Evolutionary conservation across 2,113 vertebrate genomes (phyloP), one percentile per base, ranked within the genome.

Genomic region (Amphiprion percula): DNA sequence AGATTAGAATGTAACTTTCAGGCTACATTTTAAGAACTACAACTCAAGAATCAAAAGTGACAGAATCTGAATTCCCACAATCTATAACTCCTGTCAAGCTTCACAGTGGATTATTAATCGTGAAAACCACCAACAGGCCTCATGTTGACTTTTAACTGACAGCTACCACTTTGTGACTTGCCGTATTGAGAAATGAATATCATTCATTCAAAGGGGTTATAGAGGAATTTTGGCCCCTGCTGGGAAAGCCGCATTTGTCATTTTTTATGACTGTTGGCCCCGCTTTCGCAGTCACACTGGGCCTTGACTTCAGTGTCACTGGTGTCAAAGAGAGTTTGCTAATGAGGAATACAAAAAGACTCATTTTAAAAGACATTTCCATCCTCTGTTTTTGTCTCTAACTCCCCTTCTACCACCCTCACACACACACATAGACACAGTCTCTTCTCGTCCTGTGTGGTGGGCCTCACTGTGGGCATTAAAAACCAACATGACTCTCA

Each of bases 341-440:
- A 85, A 88, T 90, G 62, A 87, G 67, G n/a, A 83, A 83, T 68
- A 77, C 64, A 80, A 88, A 91, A 86, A 58, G 85, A 77, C 41
- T 81, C 4, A 50, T 74, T 82, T 83, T 77, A 9, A 84, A 84
- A 85, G 73, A 56, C 49, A 58, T 49, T 33, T 74, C 59, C 30
- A 52, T 50, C 46, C 14, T 56, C 17, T 44, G 15, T 60, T 37
- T 74, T 49, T 21, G 30, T 69, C 26, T 75, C 10, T 30, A 19
- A 23, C 21, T 53, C 41, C 17, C 17, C 2, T 62, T 46, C 44
- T 19, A 19, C 10, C 17, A n/a, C 8, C 44, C 41, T 37, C 53
- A 8, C 33, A 37, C 10, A 44, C 54, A 54, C 41, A 16, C 21
- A n/a, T 26, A 52, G 17, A 24, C 21, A 9, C 12, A 70, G 56